Conservation (phyloP, 2,888 invertebrate genomes). For the Chloroclystis v-ata region DNA sequence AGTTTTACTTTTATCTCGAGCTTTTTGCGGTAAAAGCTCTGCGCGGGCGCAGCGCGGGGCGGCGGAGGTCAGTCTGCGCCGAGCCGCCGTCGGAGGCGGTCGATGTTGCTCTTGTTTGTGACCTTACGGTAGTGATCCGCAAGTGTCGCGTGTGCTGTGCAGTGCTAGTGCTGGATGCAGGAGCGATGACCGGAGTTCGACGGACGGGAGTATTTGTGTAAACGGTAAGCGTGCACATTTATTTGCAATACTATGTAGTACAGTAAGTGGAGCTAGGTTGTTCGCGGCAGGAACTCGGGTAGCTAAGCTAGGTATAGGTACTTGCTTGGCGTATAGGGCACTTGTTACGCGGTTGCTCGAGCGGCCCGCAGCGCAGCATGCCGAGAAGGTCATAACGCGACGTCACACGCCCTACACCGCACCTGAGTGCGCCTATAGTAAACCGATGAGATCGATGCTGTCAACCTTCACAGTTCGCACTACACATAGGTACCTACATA, state of each 20-base stretch:
- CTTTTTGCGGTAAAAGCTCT: slow-evolving; percentile 64
- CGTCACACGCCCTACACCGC: too few species aligned
- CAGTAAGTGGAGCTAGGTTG: background rate
- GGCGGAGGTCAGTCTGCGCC: slow-evolving; percentile 51
- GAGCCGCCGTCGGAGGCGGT: slow-evolving; percentile 43
- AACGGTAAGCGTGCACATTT: slow-evolving; percentile 46
- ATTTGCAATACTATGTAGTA: slow-evolving; percentile 5
- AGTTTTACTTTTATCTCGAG: slow-evolving; percentile 57
- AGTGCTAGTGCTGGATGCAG: slow-evolving; percentile 28
- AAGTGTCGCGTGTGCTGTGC: slow-evolving; percentile 20
- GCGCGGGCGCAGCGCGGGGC: slow-evolving; percentile 45
- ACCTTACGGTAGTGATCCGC: slow-evolving; percentile 35
- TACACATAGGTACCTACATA: too few species aligned
- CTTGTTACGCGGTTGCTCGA: too few species aligned
- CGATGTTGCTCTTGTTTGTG: slow-evolving; percentile 35
- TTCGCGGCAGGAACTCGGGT: background rate
- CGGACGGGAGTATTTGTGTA: slow-evolving; percentile 46
- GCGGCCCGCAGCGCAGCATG: too few species aligned
- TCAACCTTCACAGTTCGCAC: too few species aligned
- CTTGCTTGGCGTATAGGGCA: too few species aligned
- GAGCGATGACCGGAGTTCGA: slow-evolving; percentile 63
- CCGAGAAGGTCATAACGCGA: too few species aligned
- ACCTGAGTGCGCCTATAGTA: too few species aligned
- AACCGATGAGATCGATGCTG: too few species aligned
- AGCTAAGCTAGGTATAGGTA: too few species aligned